These are phyloP conservation scores for Rhyzopertha dominica DNA, from an alignment of 1,140 invertebrate species.

Conservation along the genomic window DNA sequence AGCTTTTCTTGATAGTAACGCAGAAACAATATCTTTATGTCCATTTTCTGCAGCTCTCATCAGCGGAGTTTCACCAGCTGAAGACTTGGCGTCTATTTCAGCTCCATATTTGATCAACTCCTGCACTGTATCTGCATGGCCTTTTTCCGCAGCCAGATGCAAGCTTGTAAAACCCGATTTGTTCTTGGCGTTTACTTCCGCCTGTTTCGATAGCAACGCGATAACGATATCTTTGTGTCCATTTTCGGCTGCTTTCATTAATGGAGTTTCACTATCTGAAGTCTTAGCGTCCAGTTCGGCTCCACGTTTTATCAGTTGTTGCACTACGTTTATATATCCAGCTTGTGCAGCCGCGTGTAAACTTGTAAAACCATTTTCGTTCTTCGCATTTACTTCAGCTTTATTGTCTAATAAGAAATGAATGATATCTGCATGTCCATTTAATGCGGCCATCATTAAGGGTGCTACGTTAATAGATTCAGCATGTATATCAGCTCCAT, in stretches of 20 bases:
- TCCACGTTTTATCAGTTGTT: too few species aligned
- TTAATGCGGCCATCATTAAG: too few species aligned
- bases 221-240: slow-evolving; percentile 61
- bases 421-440: too few species aligned
- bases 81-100: slow-evolving; percentile 14
- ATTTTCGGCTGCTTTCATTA: too few species aligned
- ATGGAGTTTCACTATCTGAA: too few species aligned
- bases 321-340: too few species aligned
- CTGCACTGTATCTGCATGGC: slow-evolving; percentile 18
- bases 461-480: slow-evolving; percentile 10
- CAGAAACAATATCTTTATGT: slow-evolving; percentile 21
- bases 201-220: slow-evolving; percentile 54
- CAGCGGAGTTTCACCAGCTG: slow-evolving; percentile 36
- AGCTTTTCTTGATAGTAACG: slow-evolving; percentile 12
- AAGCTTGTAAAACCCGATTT: slow-evolving; percentile 19
- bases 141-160: slow-evolving; percentile 21
- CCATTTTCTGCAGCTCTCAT: slow-evolving; percentile 46
- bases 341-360: too few species aligned
- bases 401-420: too few species aligned
- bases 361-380: too few species aligned
- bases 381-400: too few species aligned
- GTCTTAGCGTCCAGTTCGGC: too few species aligned
- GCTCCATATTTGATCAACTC: slow-evolving; percentile 18
- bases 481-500: slow-evolving; percentile 16
- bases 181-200: slow-evolving; percentile 13